Evolutionary conservation across 2,888 invertebrate genomes (phyloP), one percentile per base, ranked within the genome.

Genomic region (Megalurothrips usitatus): DNA sequence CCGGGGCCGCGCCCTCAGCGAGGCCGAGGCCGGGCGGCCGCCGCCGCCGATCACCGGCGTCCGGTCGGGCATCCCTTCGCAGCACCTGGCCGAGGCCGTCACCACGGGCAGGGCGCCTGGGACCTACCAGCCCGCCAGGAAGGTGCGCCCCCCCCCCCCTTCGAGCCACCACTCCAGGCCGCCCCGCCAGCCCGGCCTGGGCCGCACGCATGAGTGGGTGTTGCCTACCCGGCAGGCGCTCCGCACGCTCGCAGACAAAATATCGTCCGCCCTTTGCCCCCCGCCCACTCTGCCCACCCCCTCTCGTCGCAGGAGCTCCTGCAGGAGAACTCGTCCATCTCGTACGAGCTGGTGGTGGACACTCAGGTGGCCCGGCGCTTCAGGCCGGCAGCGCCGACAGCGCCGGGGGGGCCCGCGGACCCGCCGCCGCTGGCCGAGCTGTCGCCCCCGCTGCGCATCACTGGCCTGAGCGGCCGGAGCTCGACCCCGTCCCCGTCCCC

Each of bases 281-380:
- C 19, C 14, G 3, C 52, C 52, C 49, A 14, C 49, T 52, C 52
- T 52, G 8, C 52, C 17, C 52, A 12, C 52, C 1, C 9, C 9
- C 52, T 17, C 52, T 14, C 14, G 52, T 17, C 52, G 52, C n/a
- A n/a, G n/a, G n/a, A n/a, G n/a, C n/a, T n/a, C n/a, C n/a, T 52
- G 52, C 14, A 19, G n/a, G 68, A 6, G 23, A n/a, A 68, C n/a
- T 23, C 68, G n/a, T 11, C 68, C 68, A n/a, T 68, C 19, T 68
- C 68, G 0, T 68, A n/a, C 68, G 68, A 68, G 68, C 11, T 68
- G n/a, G 68, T 68, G 68, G 68, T n/a, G 68, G 68, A 68, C 68
- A 68, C 23, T 11, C 68, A 68, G 23, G 68, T 68, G 23, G 68
- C 68, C 68, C 68, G n/a, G 9, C 68, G 17, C 68, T 11, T 68